These are phyloP conservation scores for Caenorhabditis sp. DNA, from an alignment of 2,888 invertebrate genomes.

Conservation along the genomic window DNA sequence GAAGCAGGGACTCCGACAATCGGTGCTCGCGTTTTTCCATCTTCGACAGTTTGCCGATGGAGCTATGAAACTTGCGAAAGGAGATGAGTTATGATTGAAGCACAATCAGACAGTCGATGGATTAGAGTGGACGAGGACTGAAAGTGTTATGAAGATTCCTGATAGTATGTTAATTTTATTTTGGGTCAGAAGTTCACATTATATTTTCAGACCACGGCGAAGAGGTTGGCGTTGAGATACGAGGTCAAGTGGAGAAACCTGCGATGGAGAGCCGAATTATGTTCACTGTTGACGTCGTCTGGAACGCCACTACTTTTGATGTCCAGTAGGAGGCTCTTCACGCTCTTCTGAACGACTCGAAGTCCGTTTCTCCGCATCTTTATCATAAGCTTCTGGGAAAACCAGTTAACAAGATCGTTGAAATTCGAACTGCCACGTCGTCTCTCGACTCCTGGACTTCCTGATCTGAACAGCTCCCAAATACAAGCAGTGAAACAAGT, in stretches of 20 bases:
- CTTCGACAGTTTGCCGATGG: constrained; percentile 96
- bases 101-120: constrained; percentile 86
- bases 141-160: constrained; percentile 92
- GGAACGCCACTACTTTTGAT: constrained; percentile 79
- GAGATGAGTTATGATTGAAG: constrained; percentile 92
- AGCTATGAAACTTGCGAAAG: constrained; percentile 99
- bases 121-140: constrained; percentile 92
- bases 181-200: too few species aligned
- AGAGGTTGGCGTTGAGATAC: constrained; percentile 97
- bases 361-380: constrained; percentile 97
- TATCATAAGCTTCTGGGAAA: constrained; percentile 95
- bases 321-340: constrained; percentile 94
- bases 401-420: constrained; percentile 84
- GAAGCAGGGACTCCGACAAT: constrained; percentile 98
- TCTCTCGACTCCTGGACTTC: constrained; percentile 92
- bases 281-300: constrained; percentile 93
- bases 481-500: constrained; percentile 99
- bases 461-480: constrained; percentile 97
- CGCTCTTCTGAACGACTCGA: constrained; percentile 96
- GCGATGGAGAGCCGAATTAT: constrained; percentile 96
- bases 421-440: constrained; percentile 90
- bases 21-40: constrained; percentile 97
- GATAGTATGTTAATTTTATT: constrained; percentile 86
- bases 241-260: constrained; percentile 89
- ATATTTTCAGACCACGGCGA: constrained; percentile 90